phyloP scores from a whole-genome alignment of 2,888 invertebrate genomes.

The Acanthopleura granulata region DNA sequence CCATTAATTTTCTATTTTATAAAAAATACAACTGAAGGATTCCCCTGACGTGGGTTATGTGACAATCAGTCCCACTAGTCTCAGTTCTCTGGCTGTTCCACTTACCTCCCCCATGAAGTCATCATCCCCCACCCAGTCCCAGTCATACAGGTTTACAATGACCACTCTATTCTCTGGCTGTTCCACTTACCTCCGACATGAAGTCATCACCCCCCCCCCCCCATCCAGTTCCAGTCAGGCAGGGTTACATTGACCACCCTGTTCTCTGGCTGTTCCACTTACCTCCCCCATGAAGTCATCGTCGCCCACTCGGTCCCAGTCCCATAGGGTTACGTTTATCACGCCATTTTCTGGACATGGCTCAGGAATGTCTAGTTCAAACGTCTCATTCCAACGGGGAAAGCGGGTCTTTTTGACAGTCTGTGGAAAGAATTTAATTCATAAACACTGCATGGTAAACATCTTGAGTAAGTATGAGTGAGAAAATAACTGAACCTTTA shows the following conservation, averaged over 20 bases:
- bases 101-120: conserved; percentile 53
- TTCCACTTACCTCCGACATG: conserved; percentile 44
- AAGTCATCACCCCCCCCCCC: conserved; percentile 53
- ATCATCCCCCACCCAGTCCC: conserved; percentile 47
- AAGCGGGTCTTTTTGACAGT: conserved; percentile 44
- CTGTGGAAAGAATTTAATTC: conserved; percentile 29
- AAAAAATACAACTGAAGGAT: no score
- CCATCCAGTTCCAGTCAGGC: conserved; percentile 45
- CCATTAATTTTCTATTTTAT: no score
- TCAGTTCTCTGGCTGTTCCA: no score
- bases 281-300: conserved; percentile 57
- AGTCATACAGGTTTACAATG: conserved; percentile 30
- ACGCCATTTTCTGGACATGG: conserved; percentile 17
- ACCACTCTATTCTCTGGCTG: no score
- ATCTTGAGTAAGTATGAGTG: no score
- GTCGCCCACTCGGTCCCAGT: conserved; percentile 47
- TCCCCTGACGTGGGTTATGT: no score
- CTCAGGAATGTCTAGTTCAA: conserved; percentile 41
- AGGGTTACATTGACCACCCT: no score
- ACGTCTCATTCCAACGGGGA: conserved; percentile 47
- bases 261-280: not conserved
- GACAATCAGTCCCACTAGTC: no score
- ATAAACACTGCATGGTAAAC: no score
- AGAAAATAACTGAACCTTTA: no score
- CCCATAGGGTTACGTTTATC: conserved; percentile 43